phyloP scores from a whole-genome alignment of 2,113 vertebrate species.

The Nerophis lumbriciformis region DNA sequence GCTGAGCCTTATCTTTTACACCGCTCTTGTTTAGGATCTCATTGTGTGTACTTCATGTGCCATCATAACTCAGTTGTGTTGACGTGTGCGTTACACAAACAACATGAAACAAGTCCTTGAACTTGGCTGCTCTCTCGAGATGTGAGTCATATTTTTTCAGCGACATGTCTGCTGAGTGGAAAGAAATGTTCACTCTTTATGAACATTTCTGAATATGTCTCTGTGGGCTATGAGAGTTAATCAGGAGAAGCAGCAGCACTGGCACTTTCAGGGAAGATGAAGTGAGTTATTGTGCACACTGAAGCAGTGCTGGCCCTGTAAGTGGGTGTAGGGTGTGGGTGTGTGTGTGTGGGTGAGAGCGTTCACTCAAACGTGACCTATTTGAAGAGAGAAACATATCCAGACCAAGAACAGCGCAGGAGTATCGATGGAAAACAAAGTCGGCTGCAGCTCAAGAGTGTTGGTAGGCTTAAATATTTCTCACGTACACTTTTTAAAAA shows the following conservation, averaged over 20 bases:
- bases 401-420: constrained; percentile 3
- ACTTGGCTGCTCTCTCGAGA: neutral
- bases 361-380: constrained; percentile 29
- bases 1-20: too few species aligned
- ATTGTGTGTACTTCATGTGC: neutral
- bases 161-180: neutral
- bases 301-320: constrained; percentile 14
- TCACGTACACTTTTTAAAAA: too few species aligned
- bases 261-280: constrained; percentile 11
- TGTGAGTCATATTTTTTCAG: neutral
- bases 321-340: neutral
- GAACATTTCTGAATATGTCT: constrained; percentile 20
- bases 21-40: neutral
- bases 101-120: neutral
- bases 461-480: neutral
- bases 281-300: constrained; percentile 36
- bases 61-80: constrained; percentile 7
- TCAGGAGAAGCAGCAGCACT: constrained; percentile 11
- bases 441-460: neutral
- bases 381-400: constrained; percentile 22
- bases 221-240: constrained; percentile 15
- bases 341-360: constrained; percentile 44
- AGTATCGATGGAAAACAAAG: neutral
- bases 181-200: constrained; percentile 3
- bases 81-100: neutral